Percentiles rank a stretch among this genome's conserved stretches.
These are phyloP conservation scores for Agrypnus murinus DNA, from an alignment of 2,888 invertebrate species.

Conservation along the genomic window DNA sequence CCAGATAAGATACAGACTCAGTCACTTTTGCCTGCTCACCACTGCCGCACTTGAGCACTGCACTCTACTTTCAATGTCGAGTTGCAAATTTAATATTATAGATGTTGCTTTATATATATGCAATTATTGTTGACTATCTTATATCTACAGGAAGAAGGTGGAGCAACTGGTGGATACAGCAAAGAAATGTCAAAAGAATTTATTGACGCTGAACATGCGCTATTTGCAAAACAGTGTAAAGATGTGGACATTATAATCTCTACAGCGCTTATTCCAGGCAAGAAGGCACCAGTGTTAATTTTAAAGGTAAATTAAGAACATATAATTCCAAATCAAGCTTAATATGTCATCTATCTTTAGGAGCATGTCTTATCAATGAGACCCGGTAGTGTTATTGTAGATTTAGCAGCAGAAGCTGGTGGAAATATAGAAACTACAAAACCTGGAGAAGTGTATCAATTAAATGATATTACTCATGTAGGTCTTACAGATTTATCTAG, in stretches of 20 bases:
- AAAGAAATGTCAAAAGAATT: constrained; percentile 92
- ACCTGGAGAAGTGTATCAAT: constrained; percentile 83
- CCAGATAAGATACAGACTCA: too few species aligned
- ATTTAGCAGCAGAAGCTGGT: constrained; percentile 91
- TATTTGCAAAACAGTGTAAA: constrained; percentile 90
- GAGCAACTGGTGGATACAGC: constrained; percentile 85
- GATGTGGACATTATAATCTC: constrained; percentile 91
- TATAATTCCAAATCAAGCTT: constrained; percentile 16
- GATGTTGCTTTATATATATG: constrained; percentile 5
- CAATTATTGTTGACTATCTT: too few species aligned
- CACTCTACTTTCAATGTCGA: background rate
- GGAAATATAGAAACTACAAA: constrained; percentile 89
- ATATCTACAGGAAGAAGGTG: constrained; percentile 79
- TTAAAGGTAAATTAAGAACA: constrained; percentile 77
- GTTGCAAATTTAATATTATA: background rate
- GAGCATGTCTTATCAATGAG: constrained; percentile 87
- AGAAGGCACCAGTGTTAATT: constrained; percentile 86
- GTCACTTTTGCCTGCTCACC: too few species aligned
- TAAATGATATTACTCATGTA: constrained; percentile 89
- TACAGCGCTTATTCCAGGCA: constrained; percentile 93
- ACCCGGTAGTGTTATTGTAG: constrained; percentile 92
- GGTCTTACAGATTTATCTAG: constrained; percentile 91
- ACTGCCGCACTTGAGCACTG: too few species aligned
- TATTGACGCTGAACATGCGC: constrained; percentile 87
- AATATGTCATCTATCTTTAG: constrained; percentile 67